Base-by-base conservation (phyloP, 1,140 invertebrate species). In the Artemia franciscana region DNA sequence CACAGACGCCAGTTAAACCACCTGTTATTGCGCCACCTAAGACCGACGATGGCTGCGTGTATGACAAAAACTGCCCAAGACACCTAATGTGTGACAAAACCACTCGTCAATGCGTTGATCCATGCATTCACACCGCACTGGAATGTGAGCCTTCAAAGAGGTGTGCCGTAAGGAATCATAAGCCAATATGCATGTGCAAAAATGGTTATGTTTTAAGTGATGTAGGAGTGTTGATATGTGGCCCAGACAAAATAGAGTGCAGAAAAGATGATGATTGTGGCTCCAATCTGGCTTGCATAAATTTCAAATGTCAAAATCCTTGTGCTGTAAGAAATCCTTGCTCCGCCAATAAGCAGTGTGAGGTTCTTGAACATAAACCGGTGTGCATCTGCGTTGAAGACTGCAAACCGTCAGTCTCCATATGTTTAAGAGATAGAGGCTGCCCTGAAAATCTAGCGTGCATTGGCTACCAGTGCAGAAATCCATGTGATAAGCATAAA, bases 371-470 rank as follows among this genome's bases (percentile, higher is more conserved):
- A 68, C 88, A 91, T 72, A 82, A 82, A 69, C 81, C 86, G 3
- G 78, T 88, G 62, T 91, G 88, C 71, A 81, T 89, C 68, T 92
- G 89, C 73, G 80, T 83, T 66, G 80, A 86, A 71, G 86, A 89
- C 73, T 91, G 88, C 75, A 82, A 82, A 70, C 84, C 87, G 57
- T 82, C 84, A 39, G 78, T 88, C 65, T 87, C 85, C 60, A 90
- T 91, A 71, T 92, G 88, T 71, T 78, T 91, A 66, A 82, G 84
- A 73, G 87, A 92, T 73, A 83, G 79, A 69, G 89, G 89, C 64
- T 93, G 90, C 72, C 85, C 86, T 61, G 75, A 81, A 61, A 80
- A 86, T 69, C 77, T 85, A 71, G 84, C 87, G 64, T 93, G 90
- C 75, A 80, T 83, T 71, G 86, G 87, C 72, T 89, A 84, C 74